phyloP scores from a whole-genome alignment of 1,140 invertebrate species.

The Sycophila sp. region DNA sequence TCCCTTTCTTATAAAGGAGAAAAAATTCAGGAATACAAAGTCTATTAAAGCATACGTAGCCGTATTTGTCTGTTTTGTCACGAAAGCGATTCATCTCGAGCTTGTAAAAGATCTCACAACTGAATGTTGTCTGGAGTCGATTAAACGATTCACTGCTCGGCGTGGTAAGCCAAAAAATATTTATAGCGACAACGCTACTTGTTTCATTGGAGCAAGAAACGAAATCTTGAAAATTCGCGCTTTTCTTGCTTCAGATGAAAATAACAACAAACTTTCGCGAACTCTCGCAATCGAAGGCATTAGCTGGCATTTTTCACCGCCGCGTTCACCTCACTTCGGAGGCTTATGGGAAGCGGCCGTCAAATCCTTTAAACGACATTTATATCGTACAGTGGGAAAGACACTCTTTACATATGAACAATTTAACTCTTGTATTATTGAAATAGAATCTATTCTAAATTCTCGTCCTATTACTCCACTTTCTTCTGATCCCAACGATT shows the following conservation, averaged over 20 bases:
- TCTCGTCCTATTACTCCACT: neutral
- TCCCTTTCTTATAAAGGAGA: too few species aligned
- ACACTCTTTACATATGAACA: conserved; percentile 23
- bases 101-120: neutral
- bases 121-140: neutral
- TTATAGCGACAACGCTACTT: conserved; percentile 3
- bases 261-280: neutral
- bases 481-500: conserved; percentile 18
- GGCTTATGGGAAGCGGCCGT: neutral
- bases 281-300: neutral
- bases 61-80: conserved; percentile 19
- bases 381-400: neutral
- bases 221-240: neutral
- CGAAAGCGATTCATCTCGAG: conserved; percentile 16
- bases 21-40: neutral
- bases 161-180: neutral
- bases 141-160: neutral
- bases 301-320: neutral
- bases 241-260: neutral
- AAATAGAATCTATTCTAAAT: conserved; percentile 22
- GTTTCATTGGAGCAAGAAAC: conserved; percentile 1
- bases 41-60: conserved; percentile 5
- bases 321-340: neutral
- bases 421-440: neutral
- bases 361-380: neutral